Base-by-base conservation (phyloP, 2,888 invertebrate species). In the Caenorhabditis sp. region DNA sequence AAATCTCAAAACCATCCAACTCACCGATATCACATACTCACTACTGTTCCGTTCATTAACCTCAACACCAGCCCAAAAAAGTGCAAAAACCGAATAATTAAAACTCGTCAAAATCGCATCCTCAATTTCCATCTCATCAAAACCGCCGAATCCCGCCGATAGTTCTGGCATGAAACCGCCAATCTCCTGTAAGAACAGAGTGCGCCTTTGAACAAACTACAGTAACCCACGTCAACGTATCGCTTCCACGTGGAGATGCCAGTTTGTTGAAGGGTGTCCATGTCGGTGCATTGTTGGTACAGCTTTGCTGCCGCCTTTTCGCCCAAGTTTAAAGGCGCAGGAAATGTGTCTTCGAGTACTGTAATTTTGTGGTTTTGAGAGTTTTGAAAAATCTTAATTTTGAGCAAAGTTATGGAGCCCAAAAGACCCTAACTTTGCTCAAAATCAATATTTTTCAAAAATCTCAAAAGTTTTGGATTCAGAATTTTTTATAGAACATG, bases 161-260 rank as follows among this genome's bases (percentile, higher is more conserved):
- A 76, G 43, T 37, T 79, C 79, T 2, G 76, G 79, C 72, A 79
- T 69, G 74, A 76, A 79, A 24, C 78, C 78, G 6, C 78, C 78
- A 14, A 79, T 51, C 57, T 70, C 55, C 64, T 71, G 31, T 10
- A 43, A 61, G 66, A 24, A 19, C 8, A 59, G 14, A 17, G 19
- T 55, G 31, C 10, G 5, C 31, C 31, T 55, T 55, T 23, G 10
- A 27, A 55, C 12, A 17, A 27, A 55, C 12, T n/a, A 55, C 27
- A 36, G 19, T 10, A 36, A 43, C 23, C 37, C 21, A 43, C 27
- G 4, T 53, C 74, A 10, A 69, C 74, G 23, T 69, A 75, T 51
- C 69, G 60, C 21, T 63, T 54, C 74, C 74, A 75, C 23, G 61
- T 27, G 3, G 53, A 36, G 10, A 75, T 63, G 23, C 78, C 78